Evolutionary conservation across 2,797 vertebrate genomes (phyloP), one percentile per base, ranked within the genome.

Genomic region (Amniataba percoides): DNA sequence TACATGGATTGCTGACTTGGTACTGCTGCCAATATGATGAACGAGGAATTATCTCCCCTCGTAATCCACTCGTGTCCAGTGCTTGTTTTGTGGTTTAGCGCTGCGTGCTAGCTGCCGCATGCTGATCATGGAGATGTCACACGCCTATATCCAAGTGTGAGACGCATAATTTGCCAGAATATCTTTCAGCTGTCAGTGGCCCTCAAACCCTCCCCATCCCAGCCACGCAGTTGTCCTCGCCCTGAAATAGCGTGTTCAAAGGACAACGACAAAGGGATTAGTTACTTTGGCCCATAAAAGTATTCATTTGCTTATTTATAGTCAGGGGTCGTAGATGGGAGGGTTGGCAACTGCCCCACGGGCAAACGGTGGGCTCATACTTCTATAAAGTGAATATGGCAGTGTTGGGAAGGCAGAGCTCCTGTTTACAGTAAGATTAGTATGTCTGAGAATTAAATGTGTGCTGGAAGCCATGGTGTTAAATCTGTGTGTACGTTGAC

Each of bases 161-260:
- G 87, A 68, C 27, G 10, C 55, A 82, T 91, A 93, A 94, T 93
- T 90, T 92, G 88, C 86, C 92, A 95, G 95, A 96, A 95, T 95
- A 95, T 95, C 92, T 96, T 83, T 96, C 97, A 98, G 97, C 97
- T 98, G 97, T 96, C 94, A 90, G 91, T 87, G 85, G 92, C 93
- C 95, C 90, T 97, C 96, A 96, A 94, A 78, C 87, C 48, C 80
- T 89, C 74, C 81, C 93, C 90, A 88, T 92, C 83, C 82, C 81
- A 92, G 71, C 64, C 39, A 43, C 66, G 45, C 91, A 97, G 96
- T 97, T 97, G 97, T 95, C 95, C 94, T 84, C 60, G 8, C 93
- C 96, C 94, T 95, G 76, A 97, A 98, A 98, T 98, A 98, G 95
- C 94, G 81, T 66, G 94, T 94, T 94, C 91, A 95, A 96, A 94